phyloP scores from a whole-genome alignment of 1,140 invertebrate species.

The Plectrocnemia conspersa region DNA sequence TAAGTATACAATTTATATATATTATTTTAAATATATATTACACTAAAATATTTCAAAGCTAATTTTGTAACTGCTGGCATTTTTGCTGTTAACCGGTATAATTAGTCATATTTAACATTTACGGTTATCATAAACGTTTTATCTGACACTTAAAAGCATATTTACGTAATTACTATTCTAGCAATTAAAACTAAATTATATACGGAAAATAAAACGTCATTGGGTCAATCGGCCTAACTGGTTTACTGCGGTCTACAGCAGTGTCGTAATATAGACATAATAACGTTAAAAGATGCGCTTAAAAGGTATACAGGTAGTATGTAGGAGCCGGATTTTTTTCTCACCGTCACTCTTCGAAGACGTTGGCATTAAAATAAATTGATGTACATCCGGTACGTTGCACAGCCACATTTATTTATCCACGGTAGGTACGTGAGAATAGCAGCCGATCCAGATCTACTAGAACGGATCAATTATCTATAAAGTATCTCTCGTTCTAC shows the following conservation, averaged over 20 bases:
- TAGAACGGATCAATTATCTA: conserved; percentile 31
- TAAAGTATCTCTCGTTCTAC: conserved; percentile 10
- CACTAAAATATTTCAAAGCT: too few relatives aligned
- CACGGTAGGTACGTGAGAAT: conserved; percentile 27
- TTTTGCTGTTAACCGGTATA: too few relatives aligned
- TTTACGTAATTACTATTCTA: too few relatives aligned
- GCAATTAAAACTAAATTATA: too few relatives aligned
- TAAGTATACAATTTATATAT: too few relatives aligned
- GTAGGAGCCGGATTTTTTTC: conserved; percentile 2
- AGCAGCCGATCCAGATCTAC: conserved; percentile 19
- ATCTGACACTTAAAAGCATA: too few relatives aligned
- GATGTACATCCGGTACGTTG: conserved; percentile 4
- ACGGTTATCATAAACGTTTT: too few relatives aligned
- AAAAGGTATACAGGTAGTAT: not conserved
- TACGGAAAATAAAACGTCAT: too few relatives aligned
- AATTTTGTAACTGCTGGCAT: too few relatives aligned
- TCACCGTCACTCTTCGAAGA: not conserved
- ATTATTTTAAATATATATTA: too few relatives aligned
- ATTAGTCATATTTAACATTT: too few relatives aligned
- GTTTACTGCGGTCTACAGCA: not conserved
- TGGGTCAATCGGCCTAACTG: not conserved
- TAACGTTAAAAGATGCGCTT: not conserved
- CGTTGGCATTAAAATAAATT: conserved; percentile 10
- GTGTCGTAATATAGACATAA: not conserved
- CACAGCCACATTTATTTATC: conserved; percentile 5